phyloP scores from a whole-genome alignment of 2,888 invertebrate species.

The Galerucella calmariensis region DNA sequence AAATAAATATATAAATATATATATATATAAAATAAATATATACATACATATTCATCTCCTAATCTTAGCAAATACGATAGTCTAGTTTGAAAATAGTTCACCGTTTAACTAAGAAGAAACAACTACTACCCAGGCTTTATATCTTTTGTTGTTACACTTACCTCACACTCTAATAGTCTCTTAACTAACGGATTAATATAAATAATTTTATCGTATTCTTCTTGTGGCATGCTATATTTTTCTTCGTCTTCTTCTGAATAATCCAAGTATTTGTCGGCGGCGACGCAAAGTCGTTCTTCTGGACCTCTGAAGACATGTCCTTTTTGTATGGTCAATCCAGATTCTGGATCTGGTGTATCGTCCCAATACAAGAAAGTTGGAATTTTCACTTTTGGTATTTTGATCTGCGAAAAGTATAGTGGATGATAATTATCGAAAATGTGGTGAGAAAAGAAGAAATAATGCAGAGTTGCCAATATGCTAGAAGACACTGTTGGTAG shows the following conservation, averaged over 20 bases:
- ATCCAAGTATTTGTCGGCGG: slow-evolving; percentile 52
- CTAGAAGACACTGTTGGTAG: too few relatives aligned
- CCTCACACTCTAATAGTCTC: slow-evolving; percentile 70
- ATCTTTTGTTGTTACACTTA: slow-evolving; percentile 54
- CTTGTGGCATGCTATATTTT: slow-evolving; percentile 70
- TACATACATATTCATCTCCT: too few relatives aligned
- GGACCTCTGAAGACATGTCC: slow-evolving; percentile 60
- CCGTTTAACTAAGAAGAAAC: not conserved
- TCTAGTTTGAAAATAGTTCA: too few relatives aligned
- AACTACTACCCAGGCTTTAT: not conserved
- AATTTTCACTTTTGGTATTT: slow-evolving; percentile 60
- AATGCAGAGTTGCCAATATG: too few relatives aligned
- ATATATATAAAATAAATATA: too few relatives aligned
- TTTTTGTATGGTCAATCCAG: slow-evolving; percentile 65
- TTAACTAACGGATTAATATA: slow-evolving; percentile 74
- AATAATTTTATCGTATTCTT: slow-evolving; percentile 71
- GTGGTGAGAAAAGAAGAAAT: too few relatives aligned
- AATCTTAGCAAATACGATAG: too few relatives aligned
- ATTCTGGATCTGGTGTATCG: slow-evolving; percentile 62
- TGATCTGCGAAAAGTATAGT: slow-evolving; percentile 55
- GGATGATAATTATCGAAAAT: too few relatives aligned
- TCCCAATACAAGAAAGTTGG: slow-evolving; percentile 62
- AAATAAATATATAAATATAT: too few relatives aligned
- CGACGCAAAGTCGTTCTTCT: slow-evolving; percentile 64
- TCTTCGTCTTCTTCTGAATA: slow-evolving; percentile 60